Evolutionary conservation across 2,797 vertebrate genomes (phyloP).

Genomic region (Synanceia verrucosa): DNA sequence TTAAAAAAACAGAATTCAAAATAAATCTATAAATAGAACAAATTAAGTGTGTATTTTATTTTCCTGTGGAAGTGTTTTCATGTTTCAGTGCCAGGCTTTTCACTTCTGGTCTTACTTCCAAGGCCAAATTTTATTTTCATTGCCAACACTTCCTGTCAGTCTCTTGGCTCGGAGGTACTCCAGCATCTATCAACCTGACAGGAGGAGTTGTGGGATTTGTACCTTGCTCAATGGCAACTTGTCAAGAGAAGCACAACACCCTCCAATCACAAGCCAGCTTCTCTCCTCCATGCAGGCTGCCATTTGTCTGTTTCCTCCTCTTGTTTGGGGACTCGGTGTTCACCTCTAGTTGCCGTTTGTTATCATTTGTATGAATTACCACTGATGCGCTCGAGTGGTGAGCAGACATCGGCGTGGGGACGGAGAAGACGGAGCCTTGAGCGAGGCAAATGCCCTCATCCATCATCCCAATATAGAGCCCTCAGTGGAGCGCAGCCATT

Average conservation of each 20-base stretch:
- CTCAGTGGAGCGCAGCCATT: slow-evolving; percentile 64
- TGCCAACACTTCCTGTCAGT: neutral
- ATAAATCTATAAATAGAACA: neutral
- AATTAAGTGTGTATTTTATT: neutral
- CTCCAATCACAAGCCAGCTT: neutral
- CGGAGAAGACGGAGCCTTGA: slow-evolving; percentile 69
- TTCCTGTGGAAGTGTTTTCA: neutral
- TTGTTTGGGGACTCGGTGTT: slow-evolving; percentile 19
- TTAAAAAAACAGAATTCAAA: neutral
- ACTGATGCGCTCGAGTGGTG: slow-evolving; percentile 56
- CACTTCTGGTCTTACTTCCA: neutral
- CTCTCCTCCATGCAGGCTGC: neutral
- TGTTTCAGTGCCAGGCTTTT: neutral
- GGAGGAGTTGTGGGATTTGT: neutral
- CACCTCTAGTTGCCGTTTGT: slow-evolving; percentile 60
- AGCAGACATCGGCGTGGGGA: slow-evolving; percentile 67
- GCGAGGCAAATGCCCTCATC: slow-evolving; percentile 78
- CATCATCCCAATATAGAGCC: slow-evolving; percentile 76
- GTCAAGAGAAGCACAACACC: neutral
- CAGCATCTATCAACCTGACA: neutral
- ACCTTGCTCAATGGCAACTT: neutral
- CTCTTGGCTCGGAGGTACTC: neutral
- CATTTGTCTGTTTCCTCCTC: neutral
- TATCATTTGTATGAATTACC: slow-evolving; percentile 77
- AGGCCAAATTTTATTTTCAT: neutral